Percentiles rank a stretch among this genome's conserved stretches.
These are phyloP conservation scores for Lissocephala sabroskyi DNA, from an alignment of 2,888 invertebrate genomes.

Conservation along the genomic window DNA sequence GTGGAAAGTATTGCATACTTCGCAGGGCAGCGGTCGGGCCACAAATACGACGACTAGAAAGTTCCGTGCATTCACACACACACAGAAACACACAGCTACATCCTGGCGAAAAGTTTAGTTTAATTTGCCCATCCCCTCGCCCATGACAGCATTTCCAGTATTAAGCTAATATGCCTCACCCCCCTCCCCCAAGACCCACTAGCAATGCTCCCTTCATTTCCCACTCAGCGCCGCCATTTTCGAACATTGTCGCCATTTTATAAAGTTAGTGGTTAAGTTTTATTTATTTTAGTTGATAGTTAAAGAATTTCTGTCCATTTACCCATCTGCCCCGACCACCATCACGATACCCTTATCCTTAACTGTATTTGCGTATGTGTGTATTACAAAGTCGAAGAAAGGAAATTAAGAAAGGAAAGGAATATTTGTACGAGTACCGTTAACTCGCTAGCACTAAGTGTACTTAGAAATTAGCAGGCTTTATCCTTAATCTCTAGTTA, in stretches of 20 bases:
- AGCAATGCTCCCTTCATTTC: background rate
- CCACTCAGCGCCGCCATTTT: background rate
- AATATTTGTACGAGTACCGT: constrained; percentile 1
- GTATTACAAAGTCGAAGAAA: too few species aligned
- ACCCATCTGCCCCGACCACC: too few species aligned
- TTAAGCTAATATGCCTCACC: constrained; percentile 37
- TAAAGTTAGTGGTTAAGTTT: constrained; percentile 43
- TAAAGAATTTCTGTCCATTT: constrained; percentile 16
- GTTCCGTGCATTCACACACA: constrained; percentile 2
- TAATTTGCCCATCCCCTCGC: constrained; percentile 6
- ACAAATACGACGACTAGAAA: background rate
- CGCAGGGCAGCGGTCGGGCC: background rate
- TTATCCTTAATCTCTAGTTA: too few species aligned
- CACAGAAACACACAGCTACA: constrained; percentile 5
- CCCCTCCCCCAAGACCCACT: background rate
- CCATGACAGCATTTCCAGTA: constrained; percentile 57
- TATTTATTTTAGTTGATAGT: constrained; percentile 53
- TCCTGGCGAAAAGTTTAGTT: too few species aligned
- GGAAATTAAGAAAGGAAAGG: background rate
- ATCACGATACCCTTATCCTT: too few species aligned
- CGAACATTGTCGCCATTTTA: constrained; percentile 46
- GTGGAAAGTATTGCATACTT: constrained; percentile 39
- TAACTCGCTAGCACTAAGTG: constrained; percentile 1
- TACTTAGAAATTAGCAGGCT: constrained; percentile 14
- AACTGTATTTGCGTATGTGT: too few species aligned